Evolutionary conservation across 2,888 invertebrate genomes (phyloP).

Genomic region (Sphaerophoria taeniata): DNA sequence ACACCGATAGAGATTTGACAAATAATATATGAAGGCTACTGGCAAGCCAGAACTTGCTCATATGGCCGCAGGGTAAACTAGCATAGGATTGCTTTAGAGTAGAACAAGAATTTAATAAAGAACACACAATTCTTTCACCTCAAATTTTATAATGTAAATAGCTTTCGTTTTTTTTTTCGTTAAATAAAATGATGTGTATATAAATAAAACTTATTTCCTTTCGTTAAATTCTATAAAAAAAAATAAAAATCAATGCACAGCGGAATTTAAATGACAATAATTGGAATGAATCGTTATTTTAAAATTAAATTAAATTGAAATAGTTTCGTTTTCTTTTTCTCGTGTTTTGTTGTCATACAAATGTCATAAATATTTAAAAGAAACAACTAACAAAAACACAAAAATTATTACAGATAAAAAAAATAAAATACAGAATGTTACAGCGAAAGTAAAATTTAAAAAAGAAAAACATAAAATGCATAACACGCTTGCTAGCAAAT

Average conservation of each 20-base stretch:
- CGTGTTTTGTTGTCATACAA: conserved; percentile 49
- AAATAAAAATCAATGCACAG: conserved; percentile 63
- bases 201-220: conserved; percentile 68
- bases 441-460: conserved; percentile 37
- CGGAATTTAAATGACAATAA: conserved; percentile 72
- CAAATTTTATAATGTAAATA: conserved; percentile 63
- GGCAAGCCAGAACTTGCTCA: no score
- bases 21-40: no score
- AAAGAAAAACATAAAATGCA: conserved; percentile 40
- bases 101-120: conserved; percentile 48
- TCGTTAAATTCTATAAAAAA: conserved; percentile 57
- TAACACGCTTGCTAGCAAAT: conserved; percentile 55
- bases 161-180: conserved; percentile 23
- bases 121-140: conserved; percentile 40
- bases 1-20: no score
- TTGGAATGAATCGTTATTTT: conserved; percentile 69
- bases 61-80: no score
- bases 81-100: conserved; percentile 45
- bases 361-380: conserved; percentile 60
- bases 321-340: conserved; percentile 38
- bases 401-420: conserved; percentile 40
- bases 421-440: conserved; percentile 39
- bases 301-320: conserved; percentile 66
- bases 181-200: conserved; percentile 56
- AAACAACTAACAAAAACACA: conserved; percentile 58